Evolutionary conservation across 2,888 invertebrate species (phyloP).

Genomic region (Entomobrya multifasciata): DNA sequence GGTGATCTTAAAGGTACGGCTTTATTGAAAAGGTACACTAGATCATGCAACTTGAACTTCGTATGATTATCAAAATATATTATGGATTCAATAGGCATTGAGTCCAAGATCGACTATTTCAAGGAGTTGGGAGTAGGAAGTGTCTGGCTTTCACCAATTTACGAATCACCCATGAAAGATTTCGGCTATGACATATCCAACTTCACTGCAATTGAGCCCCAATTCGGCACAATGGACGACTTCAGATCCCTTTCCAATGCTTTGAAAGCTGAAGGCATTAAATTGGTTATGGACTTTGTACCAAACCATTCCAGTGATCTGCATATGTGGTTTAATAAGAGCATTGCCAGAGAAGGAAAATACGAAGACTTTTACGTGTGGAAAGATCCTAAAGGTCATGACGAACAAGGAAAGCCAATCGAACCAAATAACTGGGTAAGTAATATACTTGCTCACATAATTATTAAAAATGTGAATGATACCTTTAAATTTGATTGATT

Average conservation of each 20-base stretch:
- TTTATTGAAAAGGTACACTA: too few relatives aligned
- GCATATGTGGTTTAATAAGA: conserved; percentile 88
- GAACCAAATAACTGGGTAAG: conserved; percentile 79
- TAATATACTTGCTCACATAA: too few relatives aligned
- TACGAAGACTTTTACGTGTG: conserved; percentile 91
- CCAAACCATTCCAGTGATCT: conserved; percentile 87
- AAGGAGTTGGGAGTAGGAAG: conserved; percentile 87
- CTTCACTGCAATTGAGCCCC: conserved; percentile 87
- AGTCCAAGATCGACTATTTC: conserved; percentile 83
- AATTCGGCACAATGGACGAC: conserved; percentile 84
- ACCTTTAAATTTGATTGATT: too few relatives aligned
- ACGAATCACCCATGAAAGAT: conserved; percentile 91
- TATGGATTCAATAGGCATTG: conserved; percentile 83
- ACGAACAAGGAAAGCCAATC: conserved; percentile 64
- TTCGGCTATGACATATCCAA: conserved; percentile 93
- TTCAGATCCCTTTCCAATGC: conserved; percentile 76
- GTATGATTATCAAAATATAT: neutral
- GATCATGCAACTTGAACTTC: too few relatives aligned
- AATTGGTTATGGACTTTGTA: conserved; percentile 88
- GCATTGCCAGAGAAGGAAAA: conserved; percentile 84
- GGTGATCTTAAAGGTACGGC: conserved; percentile 87
- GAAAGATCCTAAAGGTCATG: conserved; percentile 82
- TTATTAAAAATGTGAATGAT: neutral
- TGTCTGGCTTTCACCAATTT: conserved; percentile 91
- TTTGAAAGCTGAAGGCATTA: conserved; percentile 83